Base-by-base conservation (phyloP, 2,797 vertebrate genomes). In the Sebastes itinus region DNA sequence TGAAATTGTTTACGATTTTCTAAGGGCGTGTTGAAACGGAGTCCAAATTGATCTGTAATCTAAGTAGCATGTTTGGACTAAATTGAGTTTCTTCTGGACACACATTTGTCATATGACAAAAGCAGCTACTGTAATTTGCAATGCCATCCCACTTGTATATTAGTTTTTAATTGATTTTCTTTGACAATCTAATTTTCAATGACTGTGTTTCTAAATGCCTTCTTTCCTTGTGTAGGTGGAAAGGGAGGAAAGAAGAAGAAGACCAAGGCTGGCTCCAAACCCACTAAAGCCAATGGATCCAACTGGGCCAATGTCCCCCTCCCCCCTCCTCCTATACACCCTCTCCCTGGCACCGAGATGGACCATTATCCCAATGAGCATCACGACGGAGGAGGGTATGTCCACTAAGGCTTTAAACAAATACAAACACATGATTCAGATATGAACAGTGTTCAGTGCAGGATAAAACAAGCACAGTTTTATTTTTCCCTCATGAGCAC, bases 221-320 rank as follows among this genome's bases (percentile, higher is more conserved):
- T 9, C 13, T 55, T 23, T 86, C 33, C 65, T 62, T 75, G 70
- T 94, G 65, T 90, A 99, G 99, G 98, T 96, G 98, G 98, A 13
- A 99, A 99, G 95, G 97, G 97, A 92, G 98, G 98, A n/a, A 99
- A 99, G 94, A 99, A 99, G 96, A 99, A 99, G 96, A 99, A 99
- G 95, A 97, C 87, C 76, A 99, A 99, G 96, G 97, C 95, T 81
- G 94, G 95, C 60, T 92, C 96, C 65, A 99, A 99, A 91, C 92
- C 96, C 5, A 94, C 95, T 76, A 99, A 99, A 96, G 97, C 95
- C 88, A 98, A 98, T 61, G 97, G 98, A 92, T 97, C 98, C 35
- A 97, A 93, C 87, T 99, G 99, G 99, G 97, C 98, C 88, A 99
- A 97, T 66, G 95, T 99, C 61, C 99, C 99, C 0, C 94, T 99